Evolutionary conservation across 1,140 invertebrate species (phyloP).

Genomic region (Goniozus legneri): DNA sequence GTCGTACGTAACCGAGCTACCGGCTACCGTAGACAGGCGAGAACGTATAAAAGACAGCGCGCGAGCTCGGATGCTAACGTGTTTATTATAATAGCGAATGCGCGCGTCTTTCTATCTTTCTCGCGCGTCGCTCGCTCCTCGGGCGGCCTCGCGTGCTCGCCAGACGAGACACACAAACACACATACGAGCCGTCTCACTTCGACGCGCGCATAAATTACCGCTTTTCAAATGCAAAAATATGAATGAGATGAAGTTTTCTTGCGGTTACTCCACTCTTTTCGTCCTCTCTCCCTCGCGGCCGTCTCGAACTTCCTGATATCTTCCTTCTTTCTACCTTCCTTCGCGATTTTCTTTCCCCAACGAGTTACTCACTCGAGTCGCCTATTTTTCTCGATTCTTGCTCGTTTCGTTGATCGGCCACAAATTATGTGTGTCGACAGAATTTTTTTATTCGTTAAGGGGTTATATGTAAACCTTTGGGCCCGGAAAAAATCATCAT

Average conservation of each 20-base stretch:
- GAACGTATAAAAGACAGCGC: slow-evolving; percentile 38
- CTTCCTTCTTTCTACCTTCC: background rate
- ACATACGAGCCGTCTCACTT: slow-evolving; percentile 36
- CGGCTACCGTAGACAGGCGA: slow-evolving; percentile 14
- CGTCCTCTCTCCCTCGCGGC: background rate
- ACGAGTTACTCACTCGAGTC: background rate
- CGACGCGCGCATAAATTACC: slow-evolving; percentile 41
- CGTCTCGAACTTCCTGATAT: background rate
- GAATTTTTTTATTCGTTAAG: no score
- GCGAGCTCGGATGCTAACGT: slow-evolving; percentile 44
- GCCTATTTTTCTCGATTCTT: no score
- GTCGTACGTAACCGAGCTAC: background rate
- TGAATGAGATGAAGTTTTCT: slow-evolving; percentile 39
- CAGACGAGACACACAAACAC: no score
- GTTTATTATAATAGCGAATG: slow-evolving; percentile 41
- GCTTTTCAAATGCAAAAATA: slow-evolving; percentile 43
- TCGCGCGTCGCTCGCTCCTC: slow-evolving; percentile 7
- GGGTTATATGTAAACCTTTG: no score
- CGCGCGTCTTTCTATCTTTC: slow-evolving; percentile 3
- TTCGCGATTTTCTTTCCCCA: slow-evolving; percentile 2
- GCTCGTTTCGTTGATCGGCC: no score
- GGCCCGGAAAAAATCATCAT: no score
- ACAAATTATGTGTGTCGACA: no score
- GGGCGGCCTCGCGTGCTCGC: no score
- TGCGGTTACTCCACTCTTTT: slow-evolving; percentile 8